Evolutionary conservation across 2,113 vertebrate genomes (phyloP), one percentile per base, ranked within the genome.

Genomic region (Cyanocitta stelleri): DNA sequence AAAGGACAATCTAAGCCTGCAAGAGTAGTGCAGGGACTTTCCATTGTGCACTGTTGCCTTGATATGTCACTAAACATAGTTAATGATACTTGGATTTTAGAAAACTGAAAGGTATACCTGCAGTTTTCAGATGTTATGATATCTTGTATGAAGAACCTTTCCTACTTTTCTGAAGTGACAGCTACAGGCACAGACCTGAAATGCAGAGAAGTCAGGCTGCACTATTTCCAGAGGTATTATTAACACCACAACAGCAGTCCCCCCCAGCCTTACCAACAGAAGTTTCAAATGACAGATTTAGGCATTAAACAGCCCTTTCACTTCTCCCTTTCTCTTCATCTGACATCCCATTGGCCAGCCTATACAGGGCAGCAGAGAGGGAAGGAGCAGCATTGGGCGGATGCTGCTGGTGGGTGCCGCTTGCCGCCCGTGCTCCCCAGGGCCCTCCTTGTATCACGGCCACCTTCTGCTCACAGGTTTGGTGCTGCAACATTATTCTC

Each of bases 351-450:
- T 1, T 1, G 2, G 32, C 32, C 64, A 41, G 39, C 19, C 16
- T 5, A 1, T 3, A 37, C 26, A 43, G 51, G 77, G 69, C 59
- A 59, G 69, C 3, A 13, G 49, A n/a, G 16, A 84, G 58, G 41
- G 55, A 75, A 82, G 74, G 41, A 91, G 43, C 73, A 79, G 58
- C 1, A 0, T 27, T 10, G 33, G 5, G n/a, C 35, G 14, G 71
- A 39, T 43, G 59, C 41, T 46, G 56, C 39, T 77, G 19, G 10
- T 33, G 33, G 64, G n/a, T 86, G 59, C 33, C 5, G 0, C 58
- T 76, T 3, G 1, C 33, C 0, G 0, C 8, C 49, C 2, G 0
- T 0, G 0, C 4, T 79, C 51, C 49, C 43, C 6, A 6, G 56
- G 20, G 44, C 44, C 13, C 39, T 82, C 49, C 48, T 51, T 21